A percentile compares a stretch with the other conserved stretches of the same genome.
Conservation (phyloP, 2,797 vertebrate genomes). For the Aldrovandia affinis region DNA sequence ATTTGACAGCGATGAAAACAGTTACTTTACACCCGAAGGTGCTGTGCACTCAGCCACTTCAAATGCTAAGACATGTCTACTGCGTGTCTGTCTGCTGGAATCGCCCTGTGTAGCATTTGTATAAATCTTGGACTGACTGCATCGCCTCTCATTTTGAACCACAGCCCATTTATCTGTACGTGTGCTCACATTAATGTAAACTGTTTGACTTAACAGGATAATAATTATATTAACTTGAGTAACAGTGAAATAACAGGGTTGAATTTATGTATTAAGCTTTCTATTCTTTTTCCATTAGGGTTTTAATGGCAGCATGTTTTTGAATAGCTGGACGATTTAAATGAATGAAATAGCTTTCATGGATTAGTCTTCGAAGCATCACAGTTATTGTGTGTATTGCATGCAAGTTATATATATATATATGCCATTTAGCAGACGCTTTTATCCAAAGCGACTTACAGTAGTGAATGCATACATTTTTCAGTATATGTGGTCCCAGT, state of each 20-base stretch:
- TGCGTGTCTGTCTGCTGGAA: not conserved
- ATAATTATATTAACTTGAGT: conserved; percentile 22
- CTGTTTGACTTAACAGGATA: conserved; percentile 17
- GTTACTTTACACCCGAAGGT: not conserved
- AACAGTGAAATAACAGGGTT: not conserved
- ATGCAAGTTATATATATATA: not conserved
- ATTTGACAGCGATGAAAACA: not conserved
- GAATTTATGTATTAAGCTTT: conserved; percentile 20
- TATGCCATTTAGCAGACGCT: no score
- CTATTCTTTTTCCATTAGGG: conserved; percentile 11
- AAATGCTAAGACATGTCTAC: not conserved
- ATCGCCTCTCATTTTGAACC: not conserved
- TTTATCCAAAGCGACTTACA: no score
- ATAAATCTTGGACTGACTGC: conserved; percentile 2
- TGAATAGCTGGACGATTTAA: not conserved
- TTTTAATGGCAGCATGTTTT: not conserved
- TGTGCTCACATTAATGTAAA: conserved; percentile 11
- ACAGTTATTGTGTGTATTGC: not conserved
- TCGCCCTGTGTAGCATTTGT: not conserved
- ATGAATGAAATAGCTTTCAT: conserved; percentile 5
- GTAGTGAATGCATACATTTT: no score
- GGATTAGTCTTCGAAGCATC: not conserved
- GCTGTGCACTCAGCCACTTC: not conserved
- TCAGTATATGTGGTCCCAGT: no score
- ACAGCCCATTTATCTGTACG: not conserved